Evolutionary conservation across 1,140 invertebrate species (phyloP).

Genomic region (Druon quercuslanigerum): DNA sequence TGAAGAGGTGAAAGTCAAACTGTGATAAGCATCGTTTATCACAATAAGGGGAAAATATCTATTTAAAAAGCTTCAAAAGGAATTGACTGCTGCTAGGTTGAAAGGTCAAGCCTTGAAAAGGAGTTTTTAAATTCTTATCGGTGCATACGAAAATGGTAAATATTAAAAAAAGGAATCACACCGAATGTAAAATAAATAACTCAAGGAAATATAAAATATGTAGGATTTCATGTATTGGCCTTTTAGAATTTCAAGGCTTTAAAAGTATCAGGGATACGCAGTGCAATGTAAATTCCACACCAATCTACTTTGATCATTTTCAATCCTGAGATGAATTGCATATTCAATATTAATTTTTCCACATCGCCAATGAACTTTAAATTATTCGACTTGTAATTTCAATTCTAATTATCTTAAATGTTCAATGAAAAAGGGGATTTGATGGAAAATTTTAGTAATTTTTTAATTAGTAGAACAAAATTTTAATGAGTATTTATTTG

Average conservation of each 20-base stretch:
- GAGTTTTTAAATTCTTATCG: not conserved
- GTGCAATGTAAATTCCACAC: constrained; percentile 2
- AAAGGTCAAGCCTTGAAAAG: not conserved
- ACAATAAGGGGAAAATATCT: not conserved
- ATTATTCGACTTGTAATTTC: not conserved
- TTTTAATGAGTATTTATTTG: too few relatives aligned
- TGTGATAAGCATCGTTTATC: not conserved
- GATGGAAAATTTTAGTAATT: too few relatives aligned
- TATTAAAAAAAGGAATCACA: not conserved
- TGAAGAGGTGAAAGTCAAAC: too few relatives aligned
- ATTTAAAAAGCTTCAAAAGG: not conserved
- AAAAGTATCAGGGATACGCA: not conserved
- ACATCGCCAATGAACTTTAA: not conserved
- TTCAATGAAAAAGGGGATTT: not conserved
- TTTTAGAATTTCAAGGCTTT: constrained; percentile 20
- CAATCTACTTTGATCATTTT: not conserved
- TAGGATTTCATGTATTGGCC: constrained; percentile 5
- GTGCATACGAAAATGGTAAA: not conserved
- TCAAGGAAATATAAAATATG: not conserved
- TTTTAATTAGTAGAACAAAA: too few relatives aligned
- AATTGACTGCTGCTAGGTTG: not conserved
- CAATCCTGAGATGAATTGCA: not conserved
- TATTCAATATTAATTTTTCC: not conserved
- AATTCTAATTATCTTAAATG: not conserved
- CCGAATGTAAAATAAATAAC: not conserved